phyloP scores from a whole-genome alignment of 2,797 vertebrate species.

The Poeciliopsis gracilis region DNA sequence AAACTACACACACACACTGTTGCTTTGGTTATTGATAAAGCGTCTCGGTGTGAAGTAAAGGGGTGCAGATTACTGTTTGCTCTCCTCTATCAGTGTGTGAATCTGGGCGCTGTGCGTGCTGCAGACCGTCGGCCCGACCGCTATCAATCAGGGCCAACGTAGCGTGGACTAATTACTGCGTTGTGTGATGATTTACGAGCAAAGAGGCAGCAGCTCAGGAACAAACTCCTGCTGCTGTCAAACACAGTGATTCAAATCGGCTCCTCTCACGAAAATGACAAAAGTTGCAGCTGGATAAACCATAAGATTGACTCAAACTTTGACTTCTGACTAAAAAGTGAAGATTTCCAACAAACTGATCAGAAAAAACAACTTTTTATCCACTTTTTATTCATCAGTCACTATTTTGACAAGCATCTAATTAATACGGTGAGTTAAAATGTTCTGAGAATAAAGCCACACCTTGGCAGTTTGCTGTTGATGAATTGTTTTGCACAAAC shows the following conservation, averaged over 20 bases:
- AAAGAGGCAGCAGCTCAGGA: conserved; percentile 46
- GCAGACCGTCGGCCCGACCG: conserved; percentile 37
- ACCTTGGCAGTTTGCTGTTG: conserved; percentile 7
- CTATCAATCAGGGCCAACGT: conserved; percentile 63
- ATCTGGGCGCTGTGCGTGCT: conserved; percentile 24
- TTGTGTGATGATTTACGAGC: conserved; percentile 66
- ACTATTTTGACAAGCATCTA: conserved; percentile 8
- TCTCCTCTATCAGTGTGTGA: conserved; percentile 6
- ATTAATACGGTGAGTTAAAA: conserved; percentile 30
- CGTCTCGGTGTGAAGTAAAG: conserved; percentile 31
- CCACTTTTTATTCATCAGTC: conserved; percentile 8
- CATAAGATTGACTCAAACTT: not conserved
- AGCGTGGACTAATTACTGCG: conserved; percentile 65
- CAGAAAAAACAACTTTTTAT: conserved; percentile 9
- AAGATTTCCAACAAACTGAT: conserved; percentile 3
- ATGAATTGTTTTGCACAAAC: not conserved
- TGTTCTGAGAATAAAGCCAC: conserved; percentile 7
- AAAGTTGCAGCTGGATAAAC: not conserved
- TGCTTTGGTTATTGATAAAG: conserved; percentile 34
- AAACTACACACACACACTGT: conserved; percentile 8
- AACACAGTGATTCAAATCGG: not conserved
- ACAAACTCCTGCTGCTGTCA: conserved; percentile 31
- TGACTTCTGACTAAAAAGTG: not conserved
- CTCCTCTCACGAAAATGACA: conserved; percentile 9
- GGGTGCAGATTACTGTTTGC: conserved; percentile 7